Evolutionary conservation across 2,797 vertebrate genomes (phyloP).

Genomic region (Psittacula derbiana): DNA sequence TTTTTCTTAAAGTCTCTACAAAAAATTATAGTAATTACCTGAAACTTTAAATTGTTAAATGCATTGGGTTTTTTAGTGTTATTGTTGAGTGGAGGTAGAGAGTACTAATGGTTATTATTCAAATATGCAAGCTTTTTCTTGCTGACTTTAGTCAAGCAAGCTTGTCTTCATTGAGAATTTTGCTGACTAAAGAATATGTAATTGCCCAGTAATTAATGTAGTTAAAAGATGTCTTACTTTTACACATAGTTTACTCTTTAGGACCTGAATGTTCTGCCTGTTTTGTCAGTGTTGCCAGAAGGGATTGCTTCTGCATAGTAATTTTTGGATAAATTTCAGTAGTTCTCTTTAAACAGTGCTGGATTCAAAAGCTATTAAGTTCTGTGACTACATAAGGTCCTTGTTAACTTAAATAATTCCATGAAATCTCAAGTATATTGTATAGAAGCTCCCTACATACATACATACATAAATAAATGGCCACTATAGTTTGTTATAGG

Average conservation of each 20-base stretch:
- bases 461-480: background rate
- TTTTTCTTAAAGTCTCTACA: background rate
- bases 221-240: background rate
- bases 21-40: background rate
- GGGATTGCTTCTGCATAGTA: conserved; percentile 28
- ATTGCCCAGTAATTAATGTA: conserved; percentile 1
- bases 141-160: background rate
- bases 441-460: background rate
- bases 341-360: background rate
- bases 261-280: background rate
- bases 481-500: background rate
- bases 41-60: background rate
- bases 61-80: background rate
- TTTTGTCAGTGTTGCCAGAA: conserved; percentile 7
- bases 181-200: conserved; percentile 23
- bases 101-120: background rate
- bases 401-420: background rate
- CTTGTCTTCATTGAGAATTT: background rate
- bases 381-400: background rate
- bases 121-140: background rate
- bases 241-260: background rate
- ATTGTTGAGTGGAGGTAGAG: background rate
- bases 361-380: conserved; percentile 21
- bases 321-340: conserved; percentile 31
- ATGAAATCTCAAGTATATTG: background rate